Conservation (phyloP, 2,888 invertebrate species). For the Carcina quercana region DNA sequence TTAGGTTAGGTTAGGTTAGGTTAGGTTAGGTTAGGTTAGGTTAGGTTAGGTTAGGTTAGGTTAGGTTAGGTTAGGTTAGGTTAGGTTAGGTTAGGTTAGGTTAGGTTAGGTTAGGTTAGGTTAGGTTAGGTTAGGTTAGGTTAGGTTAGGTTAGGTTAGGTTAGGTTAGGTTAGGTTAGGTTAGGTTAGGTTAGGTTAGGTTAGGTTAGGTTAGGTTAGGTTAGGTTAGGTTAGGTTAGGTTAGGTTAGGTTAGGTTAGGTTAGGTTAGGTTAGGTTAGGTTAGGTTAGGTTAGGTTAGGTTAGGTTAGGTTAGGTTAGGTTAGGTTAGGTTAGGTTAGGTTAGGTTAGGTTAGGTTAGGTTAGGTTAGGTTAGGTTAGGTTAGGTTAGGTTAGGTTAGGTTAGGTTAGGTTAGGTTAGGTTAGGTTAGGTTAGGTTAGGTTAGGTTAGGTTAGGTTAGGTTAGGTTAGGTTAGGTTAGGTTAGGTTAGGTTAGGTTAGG, state of each 20-base stretch:
- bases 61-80: constrained; percentile 12
- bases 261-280: constrained; percentile 11
- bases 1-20: constrained; percentile 17
- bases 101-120: constrained; percentile 10
- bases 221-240: constrained; percentile 8
- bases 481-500: constrained; percentile 12
- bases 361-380: constrained; percentile 13
- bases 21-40: constrained; percentile 14
- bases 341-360: constrained; percentile 12
- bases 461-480: constrained; percentile 11
- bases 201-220: constrained; percentile 14
- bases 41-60: constrained; percentile 13
- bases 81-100: constrained; percentile 10
- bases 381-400: constrained; percentile 13
- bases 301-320: constrained; percentile 14
- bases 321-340: constrained; percentile 14
- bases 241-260: constrained; percentile 10
- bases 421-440: constrained; percentile 16
- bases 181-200: constrained; percentile 14
- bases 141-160: constrained; percentile 13
- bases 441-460: constrained; percentile 9
- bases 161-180: constrained; percentile 12
- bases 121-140: constrained; percentile 11
- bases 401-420: constrained; percentile 11
- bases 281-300: constrained; percentile 12